Conservation (phyloP, 2,113 vertebrate genomes). For the Gobiocypris rarus region DNA sequence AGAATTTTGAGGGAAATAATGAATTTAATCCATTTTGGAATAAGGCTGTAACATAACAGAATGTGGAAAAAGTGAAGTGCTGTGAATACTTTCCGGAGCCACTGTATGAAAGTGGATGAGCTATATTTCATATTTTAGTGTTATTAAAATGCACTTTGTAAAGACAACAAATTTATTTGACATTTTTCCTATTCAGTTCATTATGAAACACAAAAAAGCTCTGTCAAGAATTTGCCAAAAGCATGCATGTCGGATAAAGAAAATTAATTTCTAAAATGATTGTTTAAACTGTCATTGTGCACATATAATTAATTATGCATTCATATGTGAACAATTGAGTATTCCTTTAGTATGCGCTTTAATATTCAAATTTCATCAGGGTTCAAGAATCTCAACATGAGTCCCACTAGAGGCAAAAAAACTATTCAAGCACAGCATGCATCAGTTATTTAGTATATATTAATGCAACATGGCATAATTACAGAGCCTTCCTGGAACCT, state of each 20-base stretch:
- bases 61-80: no score
- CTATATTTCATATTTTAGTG: neutral
- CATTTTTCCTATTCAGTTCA: neutral
- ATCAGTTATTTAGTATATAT: slow-evolving; percentile 39
- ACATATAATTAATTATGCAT: slow-evolving; percentile 4
- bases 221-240: neutral
- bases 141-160: neutral
- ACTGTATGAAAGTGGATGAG: neutral
- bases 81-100: neutral
- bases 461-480: slow-evolving; percentile 30
- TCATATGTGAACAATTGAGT: neutral
- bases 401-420: neutral
- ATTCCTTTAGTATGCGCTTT: neutral
- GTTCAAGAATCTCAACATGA: slow-evolving; percentile 11
- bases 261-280: neutral
- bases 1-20: no score
- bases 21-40: no score
- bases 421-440: slow-evolving; percentile 22
- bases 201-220: neutral
- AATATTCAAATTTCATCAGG: slow-evolving; percentile 3
- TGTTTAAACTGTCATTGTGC: neutral
- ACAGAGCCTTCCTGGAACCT: slow-evolving; percentile 24
- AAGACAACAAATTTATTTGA: neutral
- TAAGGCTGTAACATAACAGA: no score
- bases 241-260: neutral